Conservation (phyloP, 2,888 invertebrate species). For the Nomada ruficornis region DNA sequence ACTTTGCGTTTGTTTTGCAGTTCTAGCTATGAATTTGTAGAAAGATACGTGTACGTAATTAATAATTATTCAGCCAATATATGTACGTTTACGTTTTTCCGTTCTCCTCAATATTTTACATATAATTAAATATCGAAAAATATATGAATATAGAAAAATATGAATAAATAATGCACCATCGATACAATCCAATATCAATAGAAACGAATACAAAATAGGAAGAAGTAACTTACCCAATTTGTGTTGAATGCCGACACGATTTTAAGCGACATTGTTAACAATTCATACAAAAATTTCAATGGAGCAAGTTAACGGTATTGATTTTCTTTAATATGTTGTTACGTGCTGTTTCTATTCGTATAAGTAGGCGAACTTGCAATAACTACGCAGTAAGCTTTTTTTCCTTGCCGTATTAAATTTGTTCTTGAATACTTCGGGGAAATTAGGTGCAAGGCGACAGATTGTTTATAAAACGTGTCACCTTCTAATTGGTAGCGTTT, state of each 20-base stretch:
- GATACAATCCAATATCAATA: too few species aligned
- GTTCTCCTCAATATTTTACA: background rate
- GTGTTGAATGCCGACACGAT: conserved; percentile 24
- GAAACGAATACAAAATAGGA: conserved; percentile 14
- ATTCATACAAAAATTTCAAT: conserved; percentile 48
- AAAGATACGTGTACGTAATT: conserved; percentile 11
- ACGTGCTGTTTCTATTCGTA: conserved; percentile 29
- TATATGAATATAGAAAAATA: background rate
- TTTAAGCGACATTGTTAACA: conserved; percentile 36
- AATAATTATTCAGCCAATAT: background rate
- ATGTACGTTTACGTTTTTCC: background rate
- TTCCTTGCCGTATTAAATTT: conserved; percentile 26
- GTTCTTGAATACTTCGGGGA: conserved; percentile 26
- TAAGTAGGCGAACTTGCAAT: conserved; percentile 35
- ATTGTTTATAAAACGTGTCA: conserved; percentile 38
- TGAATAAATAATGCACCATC: conserved; percentile 8
- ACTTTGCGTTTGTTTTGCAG: background rate
- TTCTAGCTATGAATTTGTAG: background rate
- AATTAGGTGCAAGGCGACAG: conserved; percentile 35
- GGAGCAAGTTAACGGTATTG: conserved; percentile 25
- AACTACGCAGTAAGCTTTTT: conserved; percentile 22
- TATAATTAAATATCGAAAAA: background rate
- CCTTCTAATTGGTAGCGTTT: conserved; percentile 46
- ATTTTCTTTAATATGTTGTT: conserved; percentile 5
- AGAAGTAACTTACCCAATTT: conserved; percentile 14